Base-by-base conservation (phyloP, 2,888 invertebrate species). In the Monopis laevigella region DNA sequence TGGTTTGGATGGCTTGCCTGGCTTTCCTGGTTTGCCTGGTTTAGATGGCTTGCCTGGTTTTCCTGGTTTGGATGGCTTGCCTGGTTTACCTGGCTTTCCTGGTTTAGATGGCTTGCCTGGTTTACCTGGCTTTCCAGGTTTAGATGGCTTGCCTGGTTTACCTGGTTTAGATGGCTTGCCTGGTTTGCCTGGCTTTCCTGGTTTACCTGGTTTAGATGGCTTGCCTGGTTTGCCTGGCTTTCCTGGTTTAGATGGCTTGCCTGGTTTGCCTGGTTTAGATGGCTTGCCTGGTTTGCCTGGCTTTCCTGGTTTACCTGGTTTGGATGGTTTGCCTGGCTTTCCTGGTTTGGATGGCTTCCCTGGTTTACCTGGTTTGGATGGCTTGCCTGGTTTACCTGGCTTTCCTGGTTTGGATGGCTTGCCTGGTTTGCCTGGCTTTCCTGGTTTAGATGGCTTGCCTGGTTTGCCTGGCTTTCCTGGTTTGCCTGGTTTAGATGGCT, bases 11-110 rank as follows among this genome's bases (percentile, higher is more conserved):
- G 19, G 43, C 39, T 1, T 39, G 44, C n/a, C 45, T 28, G 16
- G 18, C 18, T 2, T 47, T 45, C 1, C 44, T 30, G 16, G 39
- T 26, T 1, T 28, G 19, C 12, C 36, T 45, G 8, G 48, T 40
- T 1, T 43, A 27, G 43, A 46, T 14, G 39, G 43, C 8, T 34
- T 16, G 1, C 3, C 27, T 11, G 41, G 36, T 21, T 36, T 5
- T 5, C 24, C 24, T 5, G 24, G 24, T 24, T 24, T n/a, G n/a
- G n/a, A n/a, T n/a, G n/a, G 24, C 10, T 10, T 10, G 6, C 24
- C 24, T 24, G 24, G 24, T 24, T 24, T 24, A 24, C 24, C 24
- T 6, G 24, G 24, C 6, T 24, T 6, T 24, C 24, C 24, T 24
- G 24, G 24, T 6, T 24, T 10, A 8, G 24, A 8, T 24, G 6